These are phyloP conservation scores for Gopherus evgoodei DNA, from an alignment of 2,113 vertebrate genomes.

Conservation along the genomic window DNA sequence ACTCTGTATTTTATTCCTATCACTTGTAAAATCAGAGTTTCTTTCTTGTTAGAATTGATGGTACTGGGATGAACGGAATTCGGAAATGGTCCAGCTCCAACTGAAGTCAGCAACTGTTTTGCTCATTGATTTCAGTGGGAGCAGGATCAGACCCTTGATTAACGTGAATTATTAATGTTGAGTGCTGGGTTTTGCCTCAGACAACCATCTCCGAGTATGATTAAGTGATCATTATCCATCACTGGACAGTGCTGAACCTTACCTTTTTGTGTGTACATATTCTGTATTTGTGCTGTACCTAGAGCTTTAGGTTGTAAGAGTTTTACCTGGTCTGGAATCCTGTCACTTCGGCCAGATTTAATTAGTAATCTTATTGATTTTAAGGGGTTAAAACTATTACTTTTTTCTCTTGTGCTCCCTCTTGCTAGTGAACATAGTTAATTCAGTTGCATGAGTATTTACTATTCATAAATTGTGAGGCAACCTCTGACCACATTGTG, in stretches of 20 bases:
- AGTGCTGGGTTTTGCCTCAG: not conserved
- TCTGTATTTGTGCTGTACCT: accelerated
- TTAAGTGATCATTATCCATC: not conserved
- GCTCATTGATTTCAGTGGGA: no score
- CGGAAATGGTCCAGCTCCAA: not conserved
- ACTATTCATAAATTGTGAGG: constrained; percentile 60
- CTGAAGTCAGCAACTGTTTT: not conserved
- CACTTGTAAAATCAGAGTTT: not conserved
- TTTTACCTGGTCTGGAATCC: not conserved
- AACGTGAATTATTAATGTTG: accelerated
- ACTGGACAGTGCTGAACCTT: accelerated
- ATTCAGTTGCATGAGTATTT: constrained; percentile 57
- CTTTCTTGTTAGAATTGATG: not conserved
- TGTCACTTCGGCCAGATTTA: not conserved
- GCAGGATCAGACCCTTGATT: not conserved
- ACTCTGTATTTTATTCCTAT: accelerated
- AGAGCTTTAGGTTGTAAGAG: not conserved
- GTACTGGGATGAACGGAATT: not conserved
- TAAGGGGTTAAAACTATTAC: not conserved
- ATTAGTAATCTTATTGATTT: not conserved
- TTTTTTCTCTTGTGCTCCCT: not conserved
- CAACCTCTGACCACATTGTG: constrained; percentile 45
- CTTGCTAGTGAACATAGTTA: not conserved
- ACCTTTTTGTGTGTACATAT: accelerated
- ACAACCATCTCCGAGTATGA: not conserved